phyloP scores from a whole-genome alignment of 2,113 vertebrate genomes.

The Falcunculus frontatus region DNA sequence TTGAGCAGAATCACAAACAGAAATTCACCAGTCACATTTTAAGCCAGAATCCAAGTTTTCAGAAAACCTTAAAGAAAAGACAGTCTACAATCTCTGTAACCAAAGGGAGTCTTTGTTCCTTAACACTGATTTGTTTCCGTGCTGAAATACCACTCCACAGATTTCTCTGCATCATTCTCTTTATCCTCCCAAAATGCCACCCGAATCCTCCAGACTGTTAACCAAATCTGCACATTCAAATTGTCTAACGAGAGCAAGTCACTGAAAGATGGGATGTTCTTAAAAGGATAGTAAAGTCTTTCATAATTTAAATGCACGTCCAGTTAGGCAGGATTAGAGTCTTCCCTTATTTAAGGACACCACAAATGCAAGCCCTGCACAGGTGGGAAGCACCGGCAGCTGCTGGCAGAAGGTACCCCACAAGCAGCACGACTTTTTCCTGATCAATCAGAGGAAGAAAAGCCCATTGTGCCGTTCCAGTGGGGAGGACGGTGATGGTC shows the following conservation, averaged over 20 bases:
- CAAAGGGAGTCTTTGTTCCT: conserved; percentile 5
- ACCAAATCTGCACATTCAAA: background rate
- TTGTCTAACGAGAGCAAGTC: background rate
- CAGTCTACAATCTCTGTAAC: background rate
- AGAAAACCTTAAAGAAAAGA: background rate
- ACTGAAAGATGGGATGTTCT: background rate
- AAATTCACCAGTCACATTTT: background rate
- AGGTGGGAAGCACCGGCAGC: background rate
- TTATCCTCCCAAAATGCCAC: background rate
- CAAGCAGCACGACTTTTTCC: background rate
- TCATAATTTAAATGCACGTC: background rate
- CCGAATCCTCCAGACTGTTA: background rate
- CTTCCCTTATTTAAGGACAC: background rate
- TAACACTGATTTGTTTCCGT: background rate
- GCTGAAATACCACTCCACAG: background rate
- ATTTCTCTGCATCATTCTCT: background rate
- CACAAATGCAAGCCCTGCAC: background rate
- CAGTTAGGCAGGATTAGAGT: background rate
- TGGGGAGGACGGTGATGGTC: background rate
- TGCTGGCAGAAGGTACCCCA: background rate
- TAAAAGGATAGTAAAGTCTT: background rate
- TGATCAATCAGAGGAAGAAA: background rate
- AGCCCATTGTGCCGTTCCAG: background rate
- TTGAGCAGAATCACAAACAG: background rate
- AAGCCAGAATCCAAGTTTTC: background rate